Conservation (phyloP, 2,797 vertebrate species). For the Clangula hyemalis region DNA sequence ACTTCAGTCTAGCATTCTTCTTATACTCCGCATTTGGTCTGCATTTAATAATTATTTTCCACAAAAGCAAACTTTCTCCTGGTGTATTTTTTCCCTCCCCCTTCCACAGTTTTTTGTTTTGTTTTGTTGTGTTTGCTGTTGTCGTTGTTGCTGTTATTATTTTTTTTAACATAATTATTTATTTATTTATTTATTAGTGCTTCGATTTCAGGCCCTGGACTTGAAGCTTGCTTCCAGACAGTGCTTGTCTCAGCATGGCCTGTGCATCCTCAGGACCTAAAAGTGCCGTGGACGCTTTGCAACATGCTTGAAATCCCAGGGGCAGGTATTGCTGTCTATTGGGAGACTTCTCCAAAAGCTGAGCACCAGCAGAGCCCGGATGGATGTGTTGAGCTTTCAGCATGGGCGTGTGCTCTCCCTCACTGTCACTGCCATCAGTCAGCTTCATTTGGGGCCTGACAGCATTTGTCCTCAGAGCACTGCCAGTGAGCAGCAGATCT, state of each 20-base stretch:
- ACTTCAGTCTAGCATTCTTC: neutral
- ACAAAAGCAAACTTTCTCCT: neutral
- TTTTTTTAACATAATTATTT: too few relatives aligned
- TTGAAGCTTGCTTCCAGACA: fast-evolving
- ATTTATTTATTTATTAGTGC: neutral
- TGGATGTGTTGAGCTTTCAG: neutral
- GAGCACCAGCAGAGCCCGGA: neutral
- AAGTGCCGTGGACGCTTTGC: neutral
- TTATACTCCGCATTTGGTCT: neutral
- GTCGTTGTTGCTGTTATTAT: too few relatives aligned
- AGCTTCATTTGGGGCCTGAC: neutral
- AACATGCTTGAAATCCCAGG: fast-evolving
- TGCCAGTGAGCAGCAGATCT: neutral
- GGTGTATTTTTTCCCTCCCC: neutral
- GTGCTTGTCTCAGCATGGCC: neutral
- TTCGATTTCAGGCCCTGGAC: neutral
- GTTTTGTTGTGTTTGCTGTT: too few relatives aligned
- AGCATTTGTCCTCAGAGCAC: neutral
- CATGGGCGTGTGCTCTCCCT: neutral
- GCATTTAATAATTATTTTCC: neutral
- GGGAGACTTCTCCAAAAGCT: fast-evolving
- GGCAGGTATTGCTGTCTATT: fast-evolving
- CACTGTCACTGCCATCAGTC: neutral
- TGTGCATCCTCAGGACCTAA: neutral
- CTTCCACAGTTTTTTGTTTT: neutral